Evolutionary conservation across 30 jellyfish, hydroid and myxozoan species (phyloP), one percentile per base, ranked within the genome.

Genomic region (Hydra vulgaris): DNA sequence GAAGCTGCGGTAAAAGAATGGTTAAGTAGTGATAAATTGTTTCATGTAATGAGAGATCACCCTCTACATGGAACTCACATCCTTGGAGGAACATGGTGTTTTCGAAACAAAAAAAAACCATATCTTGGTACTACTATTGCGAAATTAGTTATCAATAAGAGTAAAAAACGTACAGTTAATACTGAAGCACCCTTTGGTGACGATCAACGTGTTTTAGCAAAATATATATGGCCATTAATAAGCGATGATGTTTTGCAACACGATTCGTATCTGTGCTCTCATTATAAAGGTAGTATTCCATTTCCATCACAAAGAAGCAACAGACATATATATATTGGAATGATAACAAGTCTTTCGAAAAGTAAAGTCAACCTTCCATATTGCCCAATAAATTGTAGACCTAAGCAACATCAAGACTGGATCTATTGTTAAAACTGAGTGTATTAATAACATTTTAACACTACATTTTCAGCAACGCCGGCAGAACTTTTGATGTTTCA

Each of bases 21-120:
- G 84, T 15, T 76, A 24, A 25, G 19, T 7, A n/a, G 26, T 15
- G 79, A 23, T 5, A 27, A 76, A 26, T 8, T 76, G 12, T 27
- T 76, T 19, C 84, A 76, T 25, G 79, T 76, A 17, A 76, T 76
- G 84, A 20, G 84, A 25, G 84, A 76, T 53, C 15, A 53, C 1
- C 25, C 53, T 17, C 17, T 15, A 21, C 84, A 76, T 26, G 40
- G 21, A 0, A 19, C 79, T 27, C 17, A 17, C 16, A 53, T 76
- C 7, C 25, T 76, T 15, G 84, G 84, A 19, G 84, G 84, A 21
- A 0, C 56, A 77, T 76, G 84, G 84, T 76, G 84, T 26, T 25
- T 26, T 21, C 24, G 79, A 27, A 27, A 27, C 56, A 5, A 8
- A 22, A 20, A 18, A 7, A 77, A 76, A 18, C 25, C 22, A 53